A percentile compares a stretch with the other conserved stretches of the same genome.
phyloP scores from a whole-genome alignment of 92 coral and sea anemone genomes.

The Zoanthus solanderi region DNA sequence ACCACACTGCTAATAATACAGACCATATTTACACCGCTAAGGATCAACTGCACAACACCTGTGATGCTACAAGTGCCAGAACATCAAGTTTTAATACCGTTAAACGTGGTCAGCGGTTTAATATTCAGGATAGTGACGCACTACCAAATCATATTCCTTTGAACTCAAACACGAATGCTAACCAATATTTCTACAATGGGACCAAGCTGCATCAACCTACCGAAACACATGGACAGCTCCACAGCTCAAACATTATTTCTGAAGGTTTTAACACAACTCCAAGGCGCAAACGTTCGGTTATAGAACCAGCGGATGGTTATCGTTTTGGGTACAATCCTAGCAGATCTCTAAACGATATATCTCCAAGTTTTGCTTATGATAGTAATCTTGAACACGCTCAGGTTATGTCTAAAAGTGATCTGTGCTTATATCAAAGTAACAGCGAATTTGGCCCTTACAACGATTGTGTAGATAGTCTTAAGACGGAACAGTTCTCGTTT shows the following conservation, averaged over 20 bases:
- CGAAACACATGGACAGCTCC: neutral
- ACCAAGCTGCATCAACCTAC: neutral
- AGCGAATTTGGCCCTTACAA: neutral
- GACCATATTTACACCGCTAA: neutral
- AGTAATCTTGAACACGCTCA: slow-evolving; percentile 13
- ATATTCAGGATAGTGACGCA: neutral
- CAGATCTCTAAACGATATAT: slow-evolving; percentile 27
- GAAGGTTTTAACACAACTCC: neutral
- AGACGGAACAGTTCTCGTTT: neutral
- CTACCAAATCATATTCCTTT: neutral
- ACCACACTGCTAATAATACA: neutral
- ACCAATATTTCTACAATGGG: neutral
- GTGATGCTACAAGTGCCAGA: neutral
- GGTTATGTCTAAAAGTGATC: slow-evolving; percentile 39
- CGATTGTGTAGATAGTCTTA: neutral
- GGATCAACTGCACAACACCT: neutral
- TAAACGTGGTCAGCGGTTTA: neutral
- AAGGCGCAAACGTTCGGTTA: neutral
- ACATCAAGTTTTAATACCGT: neutral
- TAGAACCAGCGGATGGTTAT: neutral
- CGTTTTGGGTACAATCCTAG: neutral
- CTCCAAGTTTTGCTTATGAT: neutral
- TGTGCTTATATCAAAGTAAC: slow-evolving; percentile 39
- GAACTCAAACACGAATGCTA: neutral
- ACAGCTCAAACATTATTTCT: neutral